phyloP scores from a whole-genome alignment of 2,797 vertebrate species.

The Champsocephalus esox region DNA sequence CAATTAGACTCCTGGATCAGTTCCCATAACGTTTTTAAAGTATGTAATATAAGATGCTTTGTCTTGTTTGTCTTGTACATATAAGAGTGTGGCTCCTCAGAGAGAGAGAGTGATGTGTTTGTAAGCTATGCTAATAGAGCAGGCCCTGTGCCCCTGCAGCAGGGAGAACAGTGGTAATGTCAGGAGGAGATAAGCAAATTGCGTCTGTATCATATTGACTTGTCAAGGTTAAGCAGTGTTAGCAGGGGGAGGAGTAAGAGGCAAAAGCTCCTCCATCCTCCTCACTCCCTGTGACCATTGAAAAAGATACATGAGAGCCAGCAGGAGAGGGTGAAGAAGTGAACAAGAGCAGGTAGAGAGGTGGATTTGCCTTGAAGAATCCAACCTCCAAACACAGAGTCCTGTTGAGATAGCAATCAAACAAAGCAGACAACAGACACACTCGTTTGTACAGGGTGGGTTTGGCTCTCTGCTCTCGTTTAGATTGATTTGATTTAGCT shows the following conservation, averaged over 20 bases:
- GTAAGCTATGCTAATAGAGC: conserved; percentile 82
- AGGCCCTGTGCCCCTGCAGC: conserved; percentile 76
- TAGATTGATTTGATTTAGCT: conserved; percentile 86
- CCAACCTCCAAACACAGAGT: conserved; percentile 47
- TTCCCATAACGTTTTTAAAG: too few relatives aligned
- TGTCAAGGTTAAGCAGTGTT: conserved; percentile 87
- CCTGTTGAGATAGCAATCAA: conserved; percentile 68
- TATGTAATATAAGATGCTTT: not conserved
- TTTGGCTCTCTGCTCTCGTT: conserved; percentile 78
- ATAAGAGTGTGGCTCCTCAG: conserved; percentile 39
- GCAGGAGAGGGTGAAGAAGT: conserved; percentile 34
- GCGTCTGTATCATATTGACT: conserved; percentile 85
- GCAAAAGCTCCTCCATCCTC: conserved; percentile 46
- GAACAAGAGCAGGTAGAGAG: conserved; percentile 44
- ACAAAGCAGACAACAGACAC: conserved; percentile 60
- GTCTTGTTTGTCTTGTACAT: conserved; percentile 8
- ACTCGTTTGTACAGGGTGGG: conserved; percentile 55
- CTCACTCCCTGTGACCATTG: conserved; percentile 53
- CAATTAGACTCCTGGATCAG: too few relatives aligned
- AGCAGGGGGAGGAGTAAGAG: conserved; percentile 66
- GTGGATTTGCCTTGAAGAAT: conserved; percentile 56
- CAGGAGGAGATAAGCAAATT: conserved; percentile 88
- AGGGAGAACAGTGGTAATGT: conserved; percentile 83
- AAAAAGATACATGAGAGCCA: conserved; percentile 55
- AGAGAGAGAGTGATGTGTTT: conserved; percentile 77